Conservation (phyloP, 2,113 vertebrate species). For the Picathartes gymnocephalus region DNA sequence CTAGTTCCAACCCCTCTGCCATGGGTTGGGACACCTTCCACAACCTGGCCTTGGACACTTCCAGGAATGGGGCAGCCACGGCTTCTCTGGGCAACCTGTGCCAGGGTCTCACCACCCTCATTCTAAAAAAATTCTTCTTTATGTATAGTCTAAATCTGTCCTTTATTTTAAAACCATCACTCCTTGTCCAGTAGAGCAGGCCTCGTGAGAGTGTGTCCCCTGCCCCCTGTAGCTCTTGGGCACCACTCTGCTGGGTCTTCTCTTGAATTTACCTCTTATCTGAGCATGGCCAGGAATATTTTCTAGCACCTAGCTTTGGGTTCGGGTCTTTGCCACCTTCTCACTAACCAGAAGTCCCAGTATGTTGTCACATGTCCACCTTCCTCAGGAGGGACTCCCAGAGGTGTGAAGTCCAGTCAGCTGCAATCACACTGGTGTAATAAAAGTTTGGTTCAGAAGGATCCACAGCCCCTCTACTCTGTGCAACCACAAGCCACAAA, state of each 20-base stretch:
- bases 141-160: background rate
- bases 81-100: background rate
- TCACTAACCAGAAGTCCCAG: background rate
- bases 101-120: background rate
- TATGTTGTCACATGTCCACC: accelerated
- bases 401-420: background rate
- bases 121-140: background rate
- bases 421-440: background rate
- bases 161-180: background rate
- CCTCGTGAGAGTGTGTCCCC: background rate
- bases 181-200: background rate
- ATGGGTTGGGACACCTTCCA: background rate
- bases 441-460: background rate
- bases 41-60: background rate
- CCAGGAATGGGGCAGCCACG: background rate
- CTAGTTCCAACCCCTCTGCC: background rate
- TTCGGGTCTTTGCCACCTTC: background rate
- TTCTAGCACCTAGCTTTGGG: background rate
- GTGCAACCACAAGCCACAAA: conserved; percentile 43
- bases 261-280: background rate
- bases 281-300: background rate
- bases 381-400: background rate
- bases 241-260: background rate
- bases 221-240: background rate
- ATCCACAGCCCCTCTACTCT: background rate